Conservation (phyloP, 2,797 vertebrate species). For the Synanceia verrucosa region DNA sequence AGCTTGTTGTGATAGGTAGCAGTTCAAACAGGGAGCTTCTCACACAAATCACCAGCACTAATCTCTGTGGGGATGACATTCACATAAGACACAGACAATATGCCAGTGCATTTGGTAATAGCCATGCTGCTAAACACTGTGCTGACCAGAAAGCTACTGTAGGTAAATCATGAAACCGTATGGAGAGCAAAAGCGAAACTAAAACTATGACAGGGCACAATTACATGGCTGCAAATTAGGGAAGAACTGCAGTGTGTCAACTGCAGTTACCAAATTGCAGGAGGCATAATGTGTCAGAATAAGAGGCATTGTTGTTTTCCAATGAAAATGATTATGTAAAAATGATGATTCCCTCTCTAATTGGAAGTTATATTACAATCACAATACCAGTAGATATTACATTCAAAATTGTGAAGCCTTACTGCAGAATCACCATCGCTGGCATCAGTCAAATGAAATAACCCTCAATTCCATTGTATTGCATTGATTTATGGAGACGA, state of each 20-base stretch:
- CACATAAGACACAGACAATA: slow-evolving; percentile 66
- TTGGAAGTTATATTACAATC: not conserved
- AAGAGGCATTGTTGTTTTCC: no score
- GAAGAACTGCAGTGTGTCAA: no score
- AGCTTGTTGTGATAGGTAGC: slow-evolving; percentile 80
- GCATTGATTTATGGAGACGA: no score
- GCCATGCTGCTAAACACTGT: slow-evolving; percentile 11
- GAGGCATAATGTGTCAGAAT: no score
- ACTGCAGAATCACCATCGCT: not conserved
- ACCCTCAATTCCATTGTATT: no score
- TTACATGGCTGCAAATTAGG: no score
- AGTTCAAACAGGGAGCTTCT: slow-evolving; percentile 77
- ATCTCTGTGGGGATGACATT: slow-evolving; percentile 76
- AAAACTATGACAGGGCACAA: not conserved
- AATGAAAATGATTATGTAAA: not conserved
- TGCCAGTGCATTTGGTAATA: slow-evolving; percentile 52
- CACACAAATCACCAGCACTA: slow-evolving; percentile 73
- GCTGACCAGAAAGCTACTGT: not conserved
- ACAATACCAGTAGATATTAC: not conserved
- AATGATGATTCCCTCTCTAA: not conserved
- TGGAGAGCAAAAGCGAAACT: not conserved
- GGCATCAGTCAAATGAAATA: not conserved
- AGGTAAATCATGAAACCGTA: not conserved
- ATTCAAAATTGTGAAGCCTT: not conserved
- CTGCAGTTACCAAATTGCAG: no score